Conservation (phyloP, 1,140 invertebrate species). For the Eriocheir sinensis region DNA sequence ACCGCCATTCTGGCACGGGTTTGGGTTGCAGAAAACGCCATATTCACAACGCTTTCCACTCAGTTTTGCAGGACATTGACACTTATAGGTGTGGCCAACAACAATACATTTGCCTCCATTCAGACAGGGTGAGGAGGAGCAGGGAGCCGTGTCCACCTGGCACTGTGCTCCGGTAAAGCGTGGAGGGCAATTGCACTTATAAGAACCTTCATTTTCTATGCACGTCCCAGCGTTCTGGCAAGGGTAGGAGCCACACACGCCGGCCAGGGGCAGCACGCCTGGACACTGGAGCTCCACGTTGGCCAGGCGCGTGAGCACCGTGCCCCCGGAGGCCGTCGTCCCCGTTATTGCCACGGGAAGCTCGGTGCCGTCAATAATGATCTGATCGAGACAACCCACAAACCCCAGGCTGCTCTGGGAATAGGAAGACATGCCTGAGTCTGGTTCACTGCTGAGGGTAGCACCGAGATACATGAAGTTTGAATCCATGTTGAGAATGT, state of each 20-base stretch:
- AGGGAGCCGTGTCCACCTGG: conserved; percentile 94
- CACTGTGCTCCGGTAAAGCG: conserved; percentile 91
- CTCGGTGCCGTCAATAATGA: conserved; percentile 89
- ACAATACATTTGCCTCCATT: conserved; percentile 85
- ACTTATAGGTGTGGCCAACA: conserved; percentile 80
- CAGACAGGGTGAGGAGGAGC: conserved; percentile 93
- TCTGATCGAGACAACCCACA: conserved; percentile 94
- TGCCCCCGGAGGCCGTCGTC: conserved; percentile 63
- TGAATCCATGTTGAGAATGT: conserved; percentile 91
- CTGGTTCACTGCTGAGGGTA: conserved; percentile 84
- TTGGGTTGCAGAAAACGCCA: conserved; percentile 82
- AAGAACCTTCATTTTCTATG: conserved; percentile 84
- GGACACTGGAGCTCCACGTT: conserved; percentile 91
- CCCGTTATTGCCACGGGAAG: conserved; percentile 88
- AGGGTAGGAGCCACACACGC: conserved; percentile 92
- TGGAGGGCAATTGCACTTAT: conserved; percentile 89
- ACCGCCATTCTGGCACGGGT: conserved; percentile 83
- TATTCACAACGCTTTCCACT: conserved; percentile 83
- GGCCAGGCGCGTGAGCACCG: conserved; percentile 84
- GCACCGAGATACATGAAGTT: conserved; percentile 93
- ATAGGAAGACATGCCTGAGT: conserved; percentile 49
- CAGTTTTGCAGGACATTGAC: conserved; percentile 81
- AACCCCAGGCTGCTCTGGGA: conserved; percentile 85
- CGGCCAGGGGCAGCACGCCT: conserved; percentile 85
- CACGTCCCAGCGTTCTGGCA: conserved; percentile 95